phyloP scores from a whole-genome alignment of 2,888 invertebrate species.

The Argyra leucocephala region DNA sequence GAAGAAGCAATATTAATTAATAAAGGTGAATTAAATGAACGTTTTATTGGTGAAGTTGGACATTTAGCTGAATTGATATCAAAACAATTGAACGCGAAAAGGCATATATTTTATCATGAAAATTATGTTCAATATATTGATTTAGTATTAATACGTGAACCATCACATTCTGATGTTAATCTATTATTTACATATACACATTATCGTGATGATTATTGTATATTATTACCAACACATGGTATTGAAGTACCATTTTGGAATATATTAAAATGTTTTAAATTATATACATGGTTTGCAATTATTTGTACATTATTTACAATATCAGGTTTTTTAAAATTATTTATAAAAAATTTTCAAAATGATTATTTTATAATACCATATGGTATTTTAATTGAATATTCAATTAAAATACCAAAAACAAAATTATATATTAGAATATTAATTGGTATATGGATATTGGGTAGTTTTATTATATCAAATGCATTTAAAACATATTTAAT shows the following conservation, averaged over 20 bases:
- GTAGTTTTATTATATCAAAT: background rate
- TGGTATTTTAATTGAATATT: background rate
- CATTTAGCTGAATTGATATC: background rate
- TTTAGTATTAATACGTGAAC: background rate
- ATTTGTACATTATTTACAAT: background rate
- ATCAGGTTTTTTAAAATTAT: background rate
- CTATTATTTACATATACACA: background rate
- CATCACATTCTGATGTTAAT: background rate
- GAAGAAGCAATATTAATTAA: background rate
- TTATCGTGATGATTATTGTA: slow-evolving; percentile 3
- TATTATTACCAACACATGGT: background rate
- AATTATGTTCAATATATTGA: background rate
- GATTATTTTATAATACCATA: background rate
- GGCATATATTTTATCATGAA: background rate
- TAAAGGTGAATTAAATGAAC: background rate
- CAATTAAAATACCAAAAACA: background rate
- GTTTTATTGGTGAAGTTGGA: background rate
- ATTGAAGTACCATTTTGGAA: background rate
- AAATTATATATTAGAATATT: background rate
- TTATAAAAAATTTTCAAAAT: background rate
- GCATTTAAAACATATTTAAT: background rate
- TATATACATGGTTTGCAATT: background rate
- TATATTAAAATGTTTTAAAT: background rate
- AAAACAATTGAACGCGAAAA: background rate
- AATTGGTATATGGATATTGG: background rate